Percentiles rank a stretch among this genome's conserved stretches.
Evolutionary conservation across 2,113 vertebrate genomes (phyloP).

Genomic region (Ammodramus savannarum): DNA sequence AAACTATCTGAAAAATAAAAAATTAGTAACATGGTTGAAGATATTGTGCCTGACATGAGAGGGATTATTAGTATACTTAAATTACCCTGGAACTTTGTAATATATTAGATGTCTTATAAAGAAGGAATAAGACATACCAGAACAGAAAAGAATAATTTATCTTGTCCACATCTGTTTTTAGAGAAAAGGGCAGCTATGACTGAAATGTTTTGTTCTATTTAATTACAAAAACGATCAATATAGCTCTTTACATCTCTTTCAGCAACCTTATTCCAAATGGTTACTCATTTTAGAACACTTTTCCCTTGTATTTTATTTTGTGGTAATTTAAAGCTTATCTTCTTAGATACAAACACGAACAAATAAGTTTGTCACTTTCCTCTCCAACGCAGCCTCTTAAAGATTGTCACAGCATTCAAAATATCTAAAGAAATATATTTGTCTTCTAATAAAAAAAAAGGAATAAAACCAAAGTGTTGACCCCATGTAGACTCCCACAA

Average conservation of each 20-base stretch:
- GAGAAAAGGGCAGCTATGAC: not conserved
- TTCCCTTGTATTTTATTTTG: not conserved
- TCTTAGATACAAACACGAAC: not conserved
- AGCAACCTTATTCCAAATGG: not conserved
- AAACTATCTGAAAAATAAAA: not conserved
- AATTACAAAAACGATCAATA: not conserved
- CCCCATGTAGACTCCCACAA: not conserved
- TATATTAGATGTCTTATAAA: not conserved
- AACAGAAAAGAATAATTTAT: not conserved
- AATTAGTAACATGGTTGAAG: not conserved
- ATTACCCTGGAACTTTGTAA: not conserved
- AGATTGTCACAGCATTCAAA: not conserved
- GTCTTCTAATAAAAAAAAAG: not conserved
- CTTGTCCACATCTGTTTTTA: not conserved
- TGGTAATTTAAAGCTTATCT: not conserved
- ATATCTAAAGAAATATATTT: not conserved
- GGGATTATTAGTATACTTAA: not conserved
- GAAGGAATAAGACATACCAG: not conserved
- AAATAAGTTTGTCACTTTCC: not conserved
- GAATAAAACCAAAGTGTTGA: not conserved
- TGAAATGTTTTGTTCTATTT: not conserved
- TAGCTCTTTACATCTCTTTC: not conserved
- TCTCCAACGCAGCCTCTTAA: not conserved
- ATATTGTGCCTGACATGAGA: not conserved
- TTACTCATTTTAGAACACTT: not conserved